Evolutionary conservation across 2,888 invertebrate genomes (phyloP).

Genomic region (Podabrus alpinus): DNA sequence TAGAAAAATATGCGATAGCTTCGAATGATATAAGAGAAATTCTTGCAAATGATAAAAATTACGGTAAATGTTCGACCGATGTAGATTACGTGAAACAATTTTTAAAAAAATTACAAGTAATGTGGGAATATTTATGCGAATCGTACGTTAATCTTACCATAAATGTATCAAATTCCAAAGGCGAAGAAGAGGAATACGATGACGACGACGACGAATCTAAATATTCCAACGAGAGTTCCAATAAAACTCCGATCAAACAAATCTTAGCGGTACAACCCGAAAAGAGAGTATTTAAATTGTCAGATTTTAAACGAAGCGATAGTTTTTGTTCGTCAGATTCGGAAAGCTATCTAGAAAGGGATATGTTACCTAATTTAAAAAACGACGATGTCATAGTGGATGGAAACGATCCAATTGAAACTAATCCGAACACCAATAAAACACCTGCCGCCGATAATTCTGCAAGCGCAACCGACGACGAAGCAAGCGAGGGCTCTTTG

Average conservation of each 20-base stretch:
- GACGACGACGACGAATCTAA: constrained; percentile 15
- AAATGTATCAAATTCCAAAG: constrained; percentile 43
- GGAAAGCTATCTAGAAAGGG: constrained; percentile 52
- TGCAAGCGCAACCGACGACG: constrained; percentile 49
- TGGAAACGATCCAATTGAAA: constrained; percentile 19
- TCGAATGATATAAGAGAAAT: constrained; percentile 67
- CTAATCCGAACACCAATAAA: constrained; percentile 43
- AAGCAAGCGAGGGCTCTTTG: constrained; percentile 48
- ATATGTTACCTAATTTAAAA: constrained; percentile 51
- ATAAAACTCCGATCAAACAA: constrained; percentile 8
- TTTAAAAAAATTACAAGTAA: constrained; percentile 49
- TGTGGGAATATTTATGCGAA: constrained; percentile 54
- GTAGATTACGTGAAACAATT: constrained; percentile 52
- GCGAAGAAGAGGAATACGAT: constrained; percentile 34
- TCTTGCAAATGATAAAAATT: constrained; percentile 54
- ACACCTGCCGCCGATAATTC: constrained; percentile 20
- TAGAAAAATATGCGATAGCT: constrained; percentile 66
- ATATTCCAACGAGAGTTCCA: constrained; percentile 24
- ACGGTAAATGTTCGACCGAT: constrained; percentile 44
- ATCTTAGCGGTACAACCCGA: not conserved
- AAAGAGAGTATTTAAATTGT: constrained; percentile 57
- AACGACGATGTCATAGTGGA: constrained; percentile 42
- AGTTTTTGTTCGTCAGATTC: constrained; percentile 50
- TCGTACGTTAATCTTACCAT: constrained; percentile 52
- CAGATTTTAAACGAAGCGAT: constrained; percentile 60